Evolutionary conservation across 2,113 vertebrate genomes (phyloP).

Genomic region (Triplophysa rosa): DNA sequence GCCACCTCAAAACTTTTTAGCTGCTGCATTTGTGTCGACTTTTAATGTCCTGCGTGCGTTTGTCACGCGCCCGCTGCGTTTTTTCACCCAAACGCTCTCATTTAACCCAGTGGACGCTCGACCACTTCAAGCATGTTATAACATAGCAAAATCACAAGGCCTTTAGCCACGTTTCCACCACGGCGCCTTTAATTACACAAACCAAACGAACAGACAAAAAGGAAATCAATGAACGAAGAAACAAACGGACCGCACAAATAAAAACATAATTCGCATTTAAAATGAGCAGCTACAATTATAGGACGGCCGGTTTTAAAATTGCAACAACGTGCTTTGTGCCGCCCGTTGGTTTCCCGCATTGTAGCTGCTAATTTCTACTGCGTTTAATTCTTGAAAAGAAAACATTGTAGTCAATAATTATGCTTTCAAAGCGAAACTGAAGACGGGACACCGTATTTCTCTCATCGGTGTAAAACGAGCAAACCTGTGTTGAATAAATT

Average conservation of each 20-base stretch:
- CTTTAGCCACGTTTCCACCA: constrained; percentile 69
- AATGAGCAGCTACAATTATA: constrained; percentile 77
- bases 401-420: constrained; percentile 76
- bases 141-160: constrained; percentile 69
- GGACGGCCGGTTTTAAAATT: background rate
- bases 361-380: constrained; percentile 80
- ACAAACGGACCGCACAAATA: constrained; percentile 54
- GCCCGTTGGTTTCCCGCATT: constrained; percentile 52
- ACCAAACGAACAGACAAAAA: constrained; percentile 47
- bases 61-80: constrained; percentile 65
- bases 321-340: background rate
- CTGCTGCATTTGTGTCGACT: constrained; percentile 84
- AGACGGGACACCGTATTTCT: constrained; percentile 71
- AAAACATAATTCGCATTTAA: constrained; percentile 66
- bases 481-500: constrained; percentile 25
- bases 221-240: constrained; percentile 52
- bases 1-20: constrained; percentile 98
- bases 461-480: constrained; percentile 45
- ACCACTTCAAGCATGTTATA: constrained; percentile 69
- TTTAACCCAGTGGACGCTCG: constrained; percentile 69
- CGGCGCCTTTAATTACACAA: constrained; percentile 67
- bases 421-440: constrained; percentile 74
- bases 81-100: constrained; percentile 71
- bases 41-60: constrained; percentile 64
- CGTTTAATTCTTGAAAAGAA: constrained; percentile 74